These are phyloP conservation scores for Leptoclinus maculatus DNA, from an alignment of 2,797 vertebrate genomes.

Conservation along the genomic window DNA sequence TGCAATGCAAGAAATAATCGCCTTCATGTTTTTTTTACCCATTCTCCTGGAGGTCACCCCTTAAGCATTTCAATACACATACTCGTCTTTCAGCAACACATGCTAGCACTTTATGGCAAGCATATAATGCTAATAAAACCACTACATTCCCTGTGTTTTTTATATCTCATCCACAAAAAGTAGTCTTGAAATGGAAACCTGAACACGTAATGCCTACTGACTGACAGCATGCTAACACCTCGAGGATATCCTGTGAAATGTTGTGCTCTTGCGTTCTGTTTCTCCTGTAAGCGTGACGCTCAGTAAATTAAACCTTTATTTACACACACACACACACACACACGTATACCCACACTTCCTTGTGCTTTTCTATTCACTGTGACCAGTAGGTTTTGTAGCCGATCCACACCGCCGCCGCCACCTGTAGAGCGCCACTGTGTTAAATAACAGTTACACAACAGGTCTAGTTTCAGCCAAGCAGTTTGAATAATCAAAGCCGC, in stretches of 20 bases:
- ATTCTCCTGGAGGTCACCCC: background rate
- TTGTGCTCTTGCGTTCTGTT: background rate
- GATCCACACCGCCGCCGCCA: background rate
- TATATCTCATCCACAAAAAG: background rate
- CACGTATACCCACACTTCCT: background rate
- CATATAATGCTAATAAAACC: background rate
- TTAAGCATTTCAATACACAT: background rate
- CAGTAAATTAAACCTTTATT: conserved; percentile 16
- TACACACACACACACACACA: background rate
- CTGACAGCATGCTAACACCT: conserved; percentile 1
- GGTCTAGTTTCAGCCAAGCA: conserved; percentile 11
- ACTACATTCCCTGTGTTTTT: background rate
- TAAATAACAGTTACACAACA: conserved; percentile 32
- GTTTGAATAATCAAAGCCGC: conserved; percentile 23
- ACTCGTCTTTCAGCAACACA: conserved; percentile 1
- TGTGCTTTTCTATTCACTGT: conserved; percentile 5
- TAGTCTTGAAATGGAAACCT: conserved; percentile 16
- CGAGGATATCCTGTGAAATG: conserved; percentile 19
- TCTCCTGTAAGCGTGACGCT: background rate
- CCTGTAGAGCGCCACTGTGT: background rate
- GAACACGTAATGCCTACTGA: conserved; percentile 2
- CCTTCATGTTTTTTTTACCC: background rate
- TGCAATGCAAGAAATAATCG: background rate
- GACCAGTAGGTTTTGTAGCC: background rate
- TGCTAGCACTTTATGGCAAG: background rate